A percentile compares a stretch with the other conserved stretches of the same genome.
phyloP scores from a whole-genome alignment of 2,113 vertebrate genomes.

The Oceanodroma tethys region DNA sequence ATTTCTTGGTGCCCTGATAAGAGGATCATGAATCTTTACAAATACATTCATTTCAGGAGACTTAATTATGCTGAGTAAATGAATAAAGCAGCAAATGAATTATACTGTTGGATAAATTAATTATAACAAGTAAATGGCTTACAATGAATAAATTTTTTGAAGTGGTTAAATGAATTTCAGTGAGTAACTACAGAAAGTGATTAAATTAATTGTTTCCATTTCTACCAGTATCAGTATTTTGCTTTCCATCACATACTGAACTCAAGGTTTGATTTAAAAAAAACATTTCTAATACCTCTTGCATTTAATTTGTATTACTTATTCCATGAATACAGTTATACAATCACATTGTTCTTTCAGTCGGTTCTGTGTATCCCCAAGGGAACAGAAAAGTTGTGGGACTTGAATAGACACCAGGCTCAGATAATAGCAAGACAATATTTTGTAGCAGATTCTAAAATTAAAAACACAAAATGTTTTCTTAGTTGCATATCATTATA shows the following conservation, averaged over 20 bases:
- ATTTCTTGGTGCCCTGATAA: not conserved
- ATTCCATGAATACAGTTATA: not conserved
- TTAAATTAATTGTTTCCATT: slow-evolving; percentile 39
- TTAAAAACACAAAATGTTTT: not conserved
- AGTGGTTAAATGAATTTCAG: slow-evolving; percentile 26
- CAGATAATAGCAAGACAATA: not conserved
- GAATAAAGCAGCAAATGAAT: slow-evolving; percentile 36
- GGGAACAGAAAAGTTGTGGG: not conserved
- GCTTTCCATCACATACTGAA: not conserved
- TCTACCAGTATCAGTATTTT: not conserved
- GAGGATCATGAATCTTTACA: slow-evolving; percentile 1
- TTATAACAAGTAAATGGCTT: slow-evolving; percentile 32
- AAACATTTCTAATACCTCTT: not conserved
- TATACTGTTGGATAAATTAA: too few species aligned
- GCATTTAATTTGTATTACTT: not conserved
- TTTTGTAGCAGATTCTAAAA: not conserved
- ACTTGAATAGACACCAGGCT: not conserved
- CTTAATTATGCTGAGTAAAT: slow-evolving; percentile 30
- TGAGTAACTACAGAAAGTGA: not conserved
- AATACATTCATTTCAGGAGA: slow-evolving; percentile 5
- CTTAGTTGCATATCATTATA: not conserved
- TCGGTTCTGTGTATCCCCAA: not conserved
- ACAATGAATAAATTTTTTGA: slow-evolving; percentile 26
- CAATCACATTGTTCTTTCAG: not conserved
- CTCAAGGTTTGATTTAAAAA: not conserved